Evolutionary conservation across 2,888 invertebrate genomes (phyloP), one percentile per base, ranked within the genome.

Genomic region (Mimas tiliae): DNA sequence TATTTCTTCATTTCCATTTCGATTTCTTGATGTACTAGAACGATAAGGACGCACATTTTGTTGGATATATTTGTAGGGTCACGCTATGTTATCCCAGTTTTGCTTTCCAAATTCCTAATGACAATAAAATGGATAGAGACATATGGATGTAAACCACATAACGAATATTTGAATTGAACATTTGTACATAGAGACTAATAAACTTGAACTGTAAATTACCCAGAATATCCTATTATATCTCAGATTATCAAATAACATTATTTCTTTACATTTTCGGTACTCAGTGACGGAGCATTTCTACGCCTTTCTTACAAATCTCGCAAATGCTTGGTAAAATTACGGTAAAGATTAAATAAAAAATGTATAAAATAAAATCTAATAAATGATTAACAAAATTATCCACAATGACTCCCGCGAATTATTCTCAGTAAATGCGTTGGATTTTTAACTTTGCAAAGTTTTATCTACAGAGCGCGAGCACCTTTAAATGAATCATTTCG

Each of bases 401-500:
- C 33, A 47, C 51, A 64, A 27, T 27, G 52, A 33, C 52, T 65
- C 14, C 45, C 19, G 38, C 0, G 47, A 48, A 48, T 48, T 14
- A 33, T 53, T 19, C 47, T 58, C 14, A 48, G 34, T 58, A 38
- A 67, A 64, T 62, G 33, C 62, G 65, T 64, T 53, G 71, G 70
- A 72, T 70, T 73, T 80, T 83, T 80, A 76, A 83, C 82, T 84
- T 83, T 75, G 80, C 76, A 84, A 89, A 89, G 81, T 89, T 90
- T 91, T 91, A 91, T 91, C 90, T 83, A 70, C 79, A 76, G 72
- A 80, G 78, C 86, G 84, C 86, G 86, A 85, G 87, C 91, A 90
- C 90, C 91, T 91, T 84, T 79, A 87, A 89, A 90, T 92, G 89
- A 90, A 91, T 92, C 93, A 91, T 93, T 90, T 91, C 84, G 91